Percentiles rank a stretch among this genome's conserved stretches.
These are phyloP conservation scores for Sinocyclocheilus anophthalmus DNA, from an alignment of 2,113 vertebrate species.

Conservation along the genomic window DNA sequence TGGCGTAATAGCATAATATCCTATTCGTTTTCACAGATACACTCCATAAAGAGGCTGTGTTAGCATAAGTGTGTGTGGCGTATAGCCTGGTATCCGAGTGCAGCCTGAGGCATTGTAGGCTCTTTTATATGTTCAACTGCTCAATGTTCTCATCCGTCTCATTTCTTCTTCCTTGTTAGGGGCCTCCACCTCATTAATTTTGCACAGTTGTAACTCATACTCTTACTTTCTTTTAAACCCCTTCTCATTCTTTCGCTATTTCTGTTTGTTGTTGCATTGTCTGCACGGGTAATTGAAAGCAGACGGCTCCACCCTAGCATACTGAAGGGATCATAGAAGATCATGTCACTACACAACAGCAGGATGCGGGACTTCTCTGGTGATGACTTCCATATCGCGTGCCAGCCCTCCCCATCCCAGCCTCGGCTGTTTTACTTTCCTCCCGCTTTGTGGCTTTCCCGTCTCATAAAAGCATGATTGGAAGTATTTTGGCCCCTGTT, in stretches of 20 bases:
- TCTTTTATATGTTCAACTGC: not conserved
- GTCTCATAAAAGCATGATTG: conserved; percentile 35
- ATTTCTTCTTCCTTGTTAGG: not conserved
- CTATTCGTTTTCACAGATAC: conserved; percentile 9
- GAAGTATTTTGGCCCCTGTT: conserved; percentile 18
- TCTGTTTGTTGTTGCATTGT: conserved; percentile 55
- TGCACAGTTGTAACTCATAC: not conserved
- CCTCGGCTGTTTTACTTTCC: conserved; percentile 11
- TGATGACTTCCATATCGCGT: conserved; percentile 37
- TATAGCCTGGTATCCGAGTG: conserved; percentile 2
- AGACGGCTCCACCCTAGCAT: conserved; percentile 63
- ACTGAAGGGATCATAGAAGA: conserved; percentile 58
- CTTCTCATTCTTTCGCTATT: not conserved
- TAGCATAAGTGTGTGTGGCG: not conserved
- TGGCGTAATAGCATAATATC: conserved; percentile 19
- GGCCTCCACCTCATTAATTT: conserved; percentile 13
- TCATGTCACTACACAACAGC: conserved; percentile 39
- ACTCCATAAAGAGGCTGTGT: conserved; percentile 16
- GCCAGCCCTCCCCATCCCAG: conserved; percentile 12
- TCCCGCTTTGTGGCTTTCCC: conserved; percentile 30
- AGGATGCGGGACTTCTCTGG: conserved; percentile 44
- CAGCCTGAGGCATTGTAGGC: not conserved
- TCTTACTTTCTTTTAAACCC: conserved; percentile 43
- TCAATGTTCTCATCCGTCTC: not conserved
- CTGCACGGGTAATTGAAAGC: conserved; percentile 61